Percentiles rank a stretch among this genome's conserved stretches.
Conservation (phyloP, 1,140 invertebrate species). For the Latrodectus geometricus region DNA sequence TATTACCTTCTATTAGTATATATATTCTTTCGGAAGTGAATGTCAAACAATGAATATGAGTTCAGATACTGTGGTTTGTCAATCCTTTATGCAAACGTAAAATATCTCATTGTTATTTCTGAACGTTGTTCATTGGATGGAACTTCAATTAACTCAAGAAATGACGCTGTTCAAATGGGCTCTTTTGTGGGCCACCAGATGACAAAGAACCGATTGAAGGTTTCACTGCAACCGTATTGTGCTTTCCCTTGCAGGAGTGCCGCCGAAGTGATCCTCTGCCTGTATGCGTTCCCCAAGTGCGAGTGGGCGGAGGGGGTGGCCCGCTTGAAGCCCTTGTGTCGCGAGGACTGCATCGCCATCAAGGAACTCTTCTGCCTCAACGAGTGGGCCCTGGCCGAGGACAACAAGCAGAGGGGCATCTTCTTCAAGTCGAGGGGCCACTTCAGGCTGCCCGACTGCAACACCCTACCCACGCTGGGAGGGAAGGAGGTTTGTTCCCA, state of each 20-base stretch:
- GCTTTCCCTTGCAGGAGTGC: constrained; percentile 73
- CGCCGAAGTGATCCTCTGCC: constrained; percentile 88
- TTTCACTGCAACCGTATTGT: too few species aligned
- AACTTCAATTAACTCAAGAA: too few species aligned
- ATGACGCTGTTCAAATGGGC: too few species aligned
- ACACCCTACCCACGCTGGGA: constrained; percentile 79
- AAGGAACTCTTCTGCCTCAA: constrained; percentile 91
- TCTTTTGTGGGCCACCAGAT: too few species aligned
- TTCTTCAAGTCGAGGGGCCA: constrained; percentile 85
- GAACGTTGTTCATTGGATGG: too few species aligned
- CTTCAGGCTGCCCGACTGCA: constrained; percentile 88
- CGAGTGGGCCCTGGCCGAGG: constrained; percentile 90
- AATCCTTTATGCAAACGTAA: too few species aligned
- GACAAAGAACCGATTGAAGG: too few species aligned
- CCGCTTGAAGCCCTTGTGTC: constrained; percentile 66
- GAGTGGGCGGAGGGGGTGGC: constrained; percentile 72
- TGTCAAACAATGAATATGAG: too few species aligned
- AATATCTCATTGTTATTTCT: too few species aligned
- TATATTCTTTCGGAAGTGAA: too few species aligned
- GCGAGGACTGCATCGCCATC: constrained; percentile 92
- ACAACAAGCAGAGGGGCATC: constrained; percentile 83
- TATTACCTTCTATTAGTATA: too few species aligned
- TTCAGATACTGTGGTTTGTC: too few species aligned
- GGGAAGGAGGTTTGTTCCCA: constrained; percentile 78
- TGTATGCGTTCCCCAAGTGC: constrained; percentile 92